These are phyloP conservation scores for Arion vulgaris DNA, from an alignment of 1,140 invertebrate genomes.

Conservation along the genomic window DNA sequence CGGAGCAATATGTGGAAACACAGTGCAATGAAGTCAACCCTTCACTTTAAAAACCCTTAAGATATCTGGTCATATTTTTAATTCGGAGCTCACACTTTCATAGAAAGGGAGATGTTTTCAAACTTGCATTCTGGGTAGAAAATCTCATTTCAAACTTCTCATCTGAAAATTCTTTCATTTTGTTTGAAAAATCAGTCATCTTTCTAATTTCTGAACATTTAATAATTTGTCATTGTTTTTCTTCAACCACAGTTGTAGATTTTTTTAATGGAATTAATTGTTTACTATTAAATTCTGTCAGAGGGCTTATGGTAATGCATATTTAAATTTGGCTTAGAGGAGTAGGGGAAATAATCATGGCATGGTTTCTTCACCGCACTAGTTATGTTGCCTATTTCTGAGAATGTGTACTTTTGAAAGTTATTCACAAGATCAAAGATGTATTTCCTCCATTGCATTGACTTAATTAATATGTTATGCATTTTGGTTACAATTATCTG, in stretches of 20 bases:
- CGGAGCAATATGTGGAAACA: too few species aligned
- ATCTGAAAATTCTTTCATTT: background rate
- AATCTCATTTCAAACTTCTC: background rate
- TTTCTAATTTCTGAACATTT: background rate
- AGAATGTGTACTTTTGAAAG: constrained; percentile 18
- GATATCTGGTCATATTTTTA: too few species aligned
- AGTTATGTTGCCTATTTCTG: background rate
- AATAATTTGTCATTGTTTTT: too few species aligned
- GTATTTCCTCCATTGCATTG: constrained; percentile 3
- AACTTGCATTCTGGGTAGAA: background rate
- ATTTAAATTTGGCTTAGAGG: background rate
- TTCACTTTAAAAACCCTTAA: too few species aligned
- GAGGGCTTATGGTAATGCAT: background rate
- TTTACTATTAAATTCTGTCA: too few species aligned
- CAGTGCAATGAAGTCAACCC: too few species aligned
- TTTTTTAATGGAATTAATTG: too few species aligned
- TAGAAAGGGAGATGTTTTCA: background rate
- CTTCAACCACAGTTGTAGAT: too few species aligned
- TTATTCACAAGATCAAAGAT: background rate
- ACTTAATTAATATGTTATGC: constrained; percentile 23
- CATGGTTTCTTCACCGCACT: background rate
- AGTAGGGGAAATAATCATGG: background rate
- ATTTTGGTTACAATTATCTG: constrained; percentile 34
- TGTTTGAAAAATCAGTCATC: background rate
- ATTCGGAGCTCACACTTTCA: too few species aligned